Evolutionary conservation across 2,113 vertebrate genomes (phyloP).

Genomic region (Anoura caudifer): DNA sequence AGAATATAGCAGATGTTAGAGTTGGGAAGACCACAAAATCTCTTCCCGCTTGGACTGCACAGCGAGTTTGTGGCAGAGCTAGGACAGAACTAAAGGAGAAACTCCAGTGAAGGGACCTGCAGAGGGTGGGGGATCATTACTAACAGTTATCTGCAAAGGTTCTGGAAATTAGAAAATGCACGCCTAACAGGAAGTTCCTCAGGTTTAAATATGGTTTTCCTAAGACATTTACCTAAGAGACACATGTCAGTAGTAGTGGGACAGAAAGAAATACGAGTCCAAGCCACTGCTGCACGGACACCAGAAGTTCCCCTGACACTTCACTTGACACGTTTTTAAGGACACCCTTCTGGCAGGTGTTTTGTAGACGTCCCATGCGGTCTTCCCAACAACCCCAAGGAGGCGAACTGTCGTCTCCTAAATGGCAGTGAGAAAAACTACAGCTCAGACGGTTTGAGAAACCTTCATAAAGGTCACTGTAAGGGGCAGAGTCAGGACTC

Average conservation of each 20-base stretch:
- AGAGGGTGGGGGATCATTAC: background rate
- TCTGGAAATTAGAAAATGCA: background rate
- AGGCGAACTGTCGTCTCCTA: background rate
- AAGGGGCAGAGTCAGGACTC: background rate
- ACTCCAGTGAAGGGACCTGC: background rate
- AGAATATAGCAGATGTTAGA: background rate
- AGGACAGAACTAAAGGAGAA: background rate
- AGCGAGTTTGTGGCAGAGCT: background rate
- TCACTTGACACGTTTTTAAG: background rate
- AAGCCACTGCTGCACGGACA: fast-evolving
- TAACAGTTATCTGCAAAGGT: background rate
- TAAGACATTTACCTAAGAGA: background rate
- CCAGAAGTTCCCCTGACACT: background rate
- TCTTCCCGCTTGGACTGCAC: background rate
- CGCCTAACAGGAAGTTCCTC: background rate
- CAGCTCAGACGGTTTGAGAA: background rate
- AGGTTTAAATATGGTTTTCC: background rate
- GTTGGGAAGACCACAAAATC: background rate
- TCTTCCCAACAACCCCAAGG: background rate
- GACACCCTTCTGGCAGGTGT: background rate
- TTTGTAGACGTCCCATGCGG: background rate
- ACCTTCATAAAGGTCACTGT: background rate
- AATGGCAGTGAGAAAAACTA: background rate
- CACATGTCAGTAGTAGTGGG: background rate
- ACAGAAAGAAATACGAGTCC: background rate